Base-by-base conservation (phyloP, 2,888 invertebrate genomes). In the Yponomeuta plumbellus region DNA sequence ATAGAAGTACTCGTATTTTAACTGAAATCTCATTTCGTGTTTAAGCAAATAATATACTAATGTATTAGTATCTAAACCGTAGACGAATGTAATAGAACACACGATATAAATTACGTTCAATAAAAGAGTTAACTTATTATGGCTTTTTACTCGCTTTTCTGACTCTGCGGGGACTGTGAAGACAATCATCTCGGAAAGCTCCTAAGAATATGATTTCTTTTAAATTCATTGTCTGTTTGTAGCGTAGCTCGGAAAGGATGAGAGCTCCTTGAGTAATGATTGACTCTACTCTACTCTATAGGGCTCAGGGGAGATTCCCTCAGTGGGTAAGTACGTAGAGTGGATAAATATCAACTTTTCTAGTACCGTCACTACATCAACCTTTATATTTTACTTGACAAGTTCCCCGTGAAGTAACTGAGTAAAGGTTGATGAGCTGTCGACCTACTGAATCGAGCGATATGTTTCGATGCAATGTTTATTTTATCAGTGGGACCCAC, bases 101-200 rank as follows among this genome's bases (percentile, higher is more conserved):
- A 75, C 70, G 77, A 69, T 73, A 86, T 84, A 80, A 85, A 88
- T 88, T 87, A 81, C 85, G 88, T 88, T 88, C 84, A 90, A 86
- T 90, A 88, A 90, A 87, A 90, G 84, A 80, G 87, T 87, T 90
- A 88, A 78, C 76, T 82, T 82, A 84, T 81, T 78, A 69, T 71
- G 69, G 74, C 70, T 72, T 83, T 80, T 82, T 13, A 52, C 22
- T 66, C 26, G 5, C 59, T 40, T 40, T 62, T 20, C 40, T 20
- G 40, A 8, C 6, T 13, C 23, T 23, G 11, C 23, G 21, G 22
- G 21, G 59, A 22, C 59, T 20, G 13, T 17, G 17, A 17, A 52
- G 1, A 52, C 44, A 52, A 52, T 52, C 44, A 52, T 52, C 44
- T 52, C 13, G 44, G 17, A 13, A 52, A 17, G 13, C 44, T 52